Conservation (phyloP, 1,140 invertebrate genomes). For the Trichogramma pretiosum region DNA sequence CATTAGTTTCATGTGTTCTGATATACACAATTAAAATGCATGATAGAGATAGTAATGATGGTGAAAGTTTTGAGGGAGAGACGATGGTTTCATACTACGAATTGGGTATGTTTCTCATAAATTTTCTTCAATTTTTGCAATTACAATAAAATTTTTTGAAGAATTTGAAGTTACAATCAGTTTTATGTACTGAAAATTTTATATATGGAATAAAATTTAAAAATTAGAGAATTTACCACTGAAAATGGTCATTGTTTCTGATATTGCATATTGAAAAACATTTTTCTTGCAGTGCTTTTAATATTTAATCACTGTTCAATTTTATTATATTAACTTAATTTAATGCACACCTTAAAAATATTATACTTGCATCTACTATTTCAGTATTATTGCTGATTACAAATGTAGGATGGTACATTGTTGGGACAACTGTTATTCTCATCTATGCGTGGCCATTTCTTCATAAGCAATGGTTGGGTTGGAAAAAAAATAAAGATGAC, state of each 20-base stretch:
- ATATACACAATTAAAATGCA: too few relatives aligned
- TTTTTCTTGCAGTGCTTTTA: too few relatives aligned
- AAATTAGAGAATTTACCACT: too few relatives aligned
- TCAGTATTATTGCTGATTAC: slow-evolving; percentile 29
- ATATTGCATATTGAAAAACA: too few relatives aligned
- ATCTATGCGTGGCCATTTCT: slow-evolving; percentile 31
- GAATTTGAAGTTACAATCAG: neutral
- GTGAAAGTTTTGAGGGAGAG: slow-evolving; percentile 1
- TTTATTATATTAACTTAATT: neutral
- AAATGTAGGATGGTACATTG: slow-evolving; percentile 34
- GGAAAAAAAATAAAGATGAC: slow-evolving; percentile 33
- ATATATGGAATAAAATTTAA: too few relatives aligned
- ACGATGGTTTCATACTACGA: neutral
- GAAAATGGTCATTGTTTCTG: too few relatives aligned
- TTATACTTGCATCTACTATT: slow-evolving; percentile 4
- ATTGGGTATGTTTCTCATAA: slow-evolving; percentile 1
- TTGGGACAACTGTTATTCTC: slow-evolving; percentile 23
- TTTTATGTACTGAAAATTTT: too few relatives aligned
- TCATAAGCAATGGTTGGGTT: slow-evolving; percentile 27
- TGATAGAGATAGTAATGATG: neutral
- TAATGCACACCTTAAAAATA: too few relatives aligned
- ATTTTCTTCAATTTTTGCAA: neutral
- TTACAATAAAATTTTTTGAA: neutral
- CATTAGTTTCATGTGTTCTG: too few relatives aligned
- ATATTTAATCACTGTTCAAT: neutral